Evolutionary conservation across 2,797 vertebrate genomes (phyloP), one percentile per base, ranked within the genome.

Genomic region (Huso huso): DNA sequence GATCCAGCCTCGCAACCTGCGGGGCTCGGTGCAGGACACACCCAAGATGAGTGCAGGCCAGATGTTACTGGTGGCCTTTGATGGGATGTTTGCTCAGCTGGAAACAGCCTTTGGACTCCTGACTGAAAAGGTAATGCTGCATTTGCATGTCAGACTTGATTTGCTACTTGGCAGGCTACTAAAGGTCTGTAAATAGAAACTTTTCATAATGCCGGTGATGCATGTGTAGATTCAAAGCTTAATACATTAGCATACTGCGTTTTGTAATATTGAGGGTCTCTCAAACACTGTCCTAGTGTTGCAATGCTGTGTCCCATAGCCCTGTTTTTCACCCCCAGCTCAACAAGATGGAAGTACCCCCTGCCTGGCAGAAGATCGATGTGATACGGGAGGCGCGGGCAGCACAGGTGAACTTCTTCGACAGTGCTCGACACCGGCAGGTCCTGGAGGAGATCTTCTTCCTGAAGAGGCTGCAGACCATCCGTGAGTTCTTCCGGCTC

Each of bases 1-100:
- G 70, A 99, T 99, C 76, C 97, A 99, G 78, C 97, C 97, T 61
- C 93, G 94, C 78, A 93, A 84, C 71, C 70, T 85, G 70, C 88
- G 90, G 2, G 88, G 89, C 61, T 88, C 88, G 0, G 87, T 92
- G 61, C 95, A 95, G 80, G 95, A 97, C 77, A 93, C 97, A 0
- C 94, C 96, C 4, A 98, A 99, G 83, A 99, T 99, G 96, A 94
- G 94, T 64, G 95, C 97, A 0, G 97, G 97, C 7, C 97, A 99
- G 76, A 99, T 99, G 97, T 79, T 99, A 76, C 78, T 99, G 82
- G 96, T 99, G 51, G 97, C 97, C 53, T 99, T 99, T 75, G 96
- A 99, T 65, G 97, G 97, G 80, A 99, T 99, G 95, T 99, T 99
- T 80, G 95, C 94, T n/a, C 97, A 99, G 77, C 90, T 99, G 61